phyloP scores from a whole-genome alignment of 2,797 vertebrate genomes.

The Myotis findleyi region DNA sequence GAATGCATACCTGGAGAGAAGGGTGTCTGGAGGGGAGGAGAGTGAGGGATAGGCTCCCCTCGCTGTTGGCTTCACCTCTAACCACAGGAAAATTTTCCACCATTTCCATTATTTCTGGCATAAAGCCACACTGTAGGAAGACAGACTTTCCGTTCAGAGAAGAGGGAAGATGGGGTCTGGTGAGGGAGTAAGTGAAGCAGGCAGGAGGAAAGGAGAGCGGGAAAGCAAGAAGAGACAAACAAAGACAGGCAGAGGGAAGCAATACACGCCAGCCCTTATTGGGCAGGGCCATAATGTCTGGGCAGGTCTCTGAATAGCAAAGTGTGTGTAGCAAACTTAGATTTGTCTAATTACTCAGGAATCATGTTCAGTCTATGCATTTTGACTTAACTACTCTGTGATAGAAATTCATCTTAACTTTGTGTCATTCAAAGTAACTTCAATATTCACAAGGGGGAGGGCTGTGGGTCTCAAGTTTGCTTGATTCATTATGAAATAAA shows the following conservation, averaged over 20 bases:
- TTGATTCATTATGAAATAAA: conserved; percentile 47
- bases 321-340: background rate
- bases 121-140: conserved; percentile 49
- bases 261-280: fast-evolving
- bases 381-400: background rate
- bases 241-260: background rate
- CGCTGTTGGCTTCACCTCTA: conserved; percentile 43
- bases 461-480: background rate
- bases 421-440: background rate
- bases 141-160: conserved; percentile 68
- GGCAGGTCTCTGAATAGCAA: background rate
- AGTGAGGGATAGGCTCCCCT: background rate
- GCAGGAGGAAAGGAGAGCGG: background rate
- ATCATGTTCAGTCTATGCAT: background rate
- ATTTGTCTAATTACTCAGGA: background rate
- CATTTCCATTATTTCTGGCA: conserved; percentile 63
- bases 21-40: background rate
- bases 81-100: conserved; percentile 68
- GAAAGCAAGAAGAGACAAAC: background rate
- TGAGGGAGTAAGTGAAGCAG: background rate
- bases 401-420: background rate
- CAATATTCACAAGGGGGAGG: background rate
- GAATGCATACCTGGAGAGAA: background rate
- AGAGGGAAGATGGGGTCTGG: background rate
- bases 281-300: no score